Base-by-base conservation (phyloP, 2,888 invertebrate genomes). In the Agrypnus murinus region DNA sequence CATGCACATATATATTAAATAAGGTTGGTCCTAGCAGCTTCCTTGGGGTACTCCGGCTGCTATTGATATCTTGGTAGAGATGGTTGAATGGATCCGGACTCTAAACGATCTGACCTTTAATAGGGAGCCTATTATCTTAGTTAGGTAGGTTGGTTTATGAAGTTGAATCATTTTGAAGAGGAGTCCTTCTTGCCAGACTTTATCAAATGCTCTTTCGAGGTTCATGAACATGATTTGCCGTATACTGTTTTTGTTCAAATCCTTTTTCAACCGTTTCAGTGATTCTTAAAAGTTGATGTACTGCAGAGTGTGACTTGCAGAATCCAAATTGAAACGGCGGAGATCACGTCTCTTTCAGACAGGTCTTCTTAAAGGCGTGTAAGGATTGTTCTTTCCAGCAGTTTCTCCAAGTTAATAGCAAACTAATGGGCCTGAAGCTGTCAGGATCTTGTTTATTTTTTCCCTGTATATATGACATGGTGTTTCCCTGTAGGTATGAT, bases 261-360 rank as follows among this genome's bases (percentile, higher is more conserved):
- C 6, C 31, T 17, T 50, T 50, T 32, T 50, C 50, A 50, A 50
- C 32, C 3, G n/a, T 7, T 31, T 50, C 10, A 3, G 25, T 25
- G 4, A 17, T 48, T n/a, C 48, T 48, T n/a, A 14, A 15, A 31
- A 50, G 50, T 50, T 50, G 43, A n/a, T n/a, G n/a, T n/a, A n/a
- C n/a, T n/a, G n/a, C n/a, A n/a, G n/a, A n/a, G 31, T 36, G 45
- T 34, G 25, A 6, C 36, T 45, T n/a, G 15, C 62, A 15, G 25
- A 62, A 62, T 4, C 62, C 50, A 38, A 62, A 62, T 62, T 62
- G 25, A 62, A 34, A 19, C 5, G 32, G 43, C 6, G 48, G 62
- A n/a, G 34, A 5, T 31, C 40, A 50, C 32, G 31, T 50, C 50
- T 7, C 31, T 1, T 50, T 31, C 50, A 14, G 7, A 5, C n/a